Evolutionary conservation across 2,888 invertebrate species (phyloP).

Genomic region (Microctonus aethiopoides): DNA sequence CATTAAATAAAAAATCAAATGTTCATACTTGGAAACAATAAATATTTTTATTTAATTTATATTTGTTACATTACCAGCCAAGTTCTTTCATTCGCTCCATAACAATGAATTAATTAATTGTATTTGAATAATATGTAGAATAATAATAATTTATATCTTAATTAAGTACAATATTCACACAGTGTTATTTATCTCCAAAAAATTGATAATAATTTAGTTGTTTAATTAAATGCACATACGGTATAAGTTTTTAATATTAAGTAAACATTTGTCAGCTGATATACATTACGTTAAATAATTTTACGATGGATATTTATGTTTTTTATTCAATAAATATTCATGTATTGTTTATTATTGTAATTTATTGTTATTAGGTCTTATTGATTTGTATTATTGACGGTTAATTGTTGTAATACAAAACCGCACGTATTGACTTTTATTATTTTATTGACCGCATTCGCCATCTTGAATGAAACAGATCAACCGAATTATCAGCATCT

Average conservation of each 20-base stretch:
- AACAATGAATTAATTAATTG: too few species aligned
- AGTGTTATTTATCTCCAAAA: neutral
- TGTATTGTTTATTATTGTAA: too few species aligned
- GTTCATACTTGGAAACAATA: conserved; percentile 15
- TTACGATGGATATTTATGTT: too few species aligned
- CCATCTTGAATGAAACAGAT: too few species aligned
- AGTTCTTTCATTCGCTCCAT: conserved; percentile 74
- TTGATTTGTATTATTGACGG: too few species aligned
- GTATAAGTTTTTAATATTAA: conserved; percentile 11
- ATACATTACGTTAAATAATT: conserved; percentile 36
- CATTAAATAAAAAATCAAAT: conserved; percentile 3
- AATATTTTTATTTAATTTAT: too few species aligned
- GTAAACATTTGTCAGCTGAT: conserved; percentile 43
- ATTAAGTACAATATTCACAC: neutral
- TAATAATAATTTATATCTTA: neutral
- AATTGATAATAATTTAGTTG: neutral
- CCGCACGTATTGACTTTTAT: too few species aligned
- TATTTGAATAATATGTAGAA: neutral
- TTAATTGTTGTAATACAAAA: too few species aligned
- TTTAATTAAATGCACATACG: conserved; percentile 1
- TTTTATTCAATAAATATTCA: too few species aligned
- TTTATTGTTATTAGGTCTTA: too few species aligned
- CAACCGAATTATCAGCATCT: too few species aligned
- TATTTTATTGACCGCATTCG: too few species aligned
- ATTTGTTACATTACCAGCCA: conserved; percentile 73